Evolutionary conservation across 2,888 invertebrate species (phyloP), one percentile per base, ranked within the genome.

Genomic region (Spatulosminthurus flaviceps): DNA sequence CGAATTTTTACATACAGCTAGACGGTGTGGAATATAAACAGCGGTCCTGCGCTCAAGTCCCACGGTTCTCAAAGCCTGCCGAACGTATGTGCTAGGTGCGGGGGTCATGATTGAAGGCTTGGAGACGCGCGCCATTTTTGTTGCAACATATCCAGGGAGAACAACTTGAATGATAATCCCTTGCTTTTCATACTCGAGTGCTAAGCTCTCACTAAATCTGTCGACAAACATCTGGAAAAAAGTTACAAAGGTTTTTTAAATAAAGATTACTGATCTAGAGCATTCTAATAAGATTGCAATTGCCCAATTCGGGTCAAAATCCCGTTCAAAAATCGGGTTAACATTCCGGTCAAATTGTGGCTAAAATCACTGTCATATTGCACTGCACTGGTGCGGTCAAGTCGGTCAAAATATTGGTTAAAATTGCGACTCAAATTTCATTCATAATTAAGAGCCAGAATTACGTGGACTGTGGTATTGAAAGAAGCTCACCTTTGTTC

Each of bases 401-500:
- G 4, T 34, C 34, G 34, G 34, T 34, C 34, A 34, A n/a, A n/a
- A n/a, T n/a, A n/a, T n/a, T n/a, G n/a, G n/a, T n/a, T n/a, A n/a
- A n/a, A n/a, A n/a, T n/a, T n/a, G n/a, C n/a, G n/a, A 7, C 34
- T 34, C 34, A 34, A 34, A 34, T 9, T 34, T 4, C 34, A n/a
- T n/a, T 34, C 34, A 34, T 34, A 4, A 34, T 34, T 34, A 34
- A 34, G 9, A 34, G 34, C 9, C n/a, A n/a, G n/a, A n/a, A n/a
- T n/a, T n/a, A n/a, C n/a, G n/a, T n/a, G n/a, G n/a, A n/a, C n/a
- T n/a, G n/a, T n/a, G n/a, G n/a, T n/a, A n/a, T n/a, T n/a, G n/a
- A n/a, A n/a, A n/a, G n/a, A n/a, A n/a, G n/a, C n/a, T n/a, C n/a
- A 93, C 93, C 91, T 97, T 98, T 66, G 95, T 92, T 22, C 95